Evolutionary conservation across 2,888 invertebrate species (phyloP).

Genomic region (Polyommatus iphigenia): DNA sequence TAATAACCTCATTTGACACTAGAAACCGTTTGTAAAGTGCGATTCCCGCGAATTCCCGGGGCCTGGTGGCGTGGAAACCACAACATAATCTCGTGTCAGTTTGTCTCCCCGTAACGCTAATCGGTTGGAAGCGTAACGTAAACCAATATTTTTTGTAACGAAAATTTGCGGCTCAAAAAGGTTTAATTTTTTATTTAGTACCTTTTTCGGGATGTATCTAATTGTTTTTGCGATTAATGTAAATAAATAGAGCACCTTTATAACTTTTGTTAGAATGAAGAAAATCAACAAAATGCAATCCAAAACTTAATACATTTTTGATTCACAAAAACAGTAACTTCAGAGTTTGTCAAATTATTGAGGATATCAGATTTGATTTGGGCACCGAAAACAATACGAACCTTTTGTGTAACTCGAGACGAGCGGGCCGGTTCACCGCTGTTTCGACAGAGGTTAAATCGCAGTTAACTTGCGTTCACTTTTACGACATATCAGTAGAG

Average conservation of each 20-base stretch:
- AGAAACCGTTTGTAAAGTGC: constrained; percentile 32
- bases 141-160: constrained; percentile 58
- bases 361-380: constrained; percentile 71
- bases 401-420: constrained; percentile 74
- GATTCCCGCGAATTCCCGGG: constrained; percentile 52
- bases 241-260: not conserved
- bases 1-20: not conserved
- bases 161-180: constrained; percentile 12
- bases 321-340: constrained; percentile 49
- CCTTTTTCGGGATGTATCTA: not conserved
- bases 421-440: constrained; percentile 49
- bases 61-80: constrained; percentile 60
- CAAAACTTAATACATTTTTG: not conserved
- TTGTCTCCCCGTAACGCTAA: constrained; percentile 61
- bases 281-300: not conserved
- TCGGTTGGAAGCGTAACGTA: constrained; percentile 60
- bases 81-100: constrained; percentile 57
- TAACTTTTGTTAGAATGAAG: not conserved
- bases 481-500: not conserved
- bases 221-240: not conserved
- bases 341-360: constrained; percentile 69
- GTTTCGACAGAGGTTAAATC: constrained; percentile 2
- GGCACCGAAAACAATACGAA: constrained; percentile 67
- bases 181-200: not conserved
- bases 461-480: not conserved